A percentile compares a stretch with the other conserved stretches of the same genome.
Conservation (phyloP, 2,888 invertebrate genomes). For the Dicycla oo region DNA sequence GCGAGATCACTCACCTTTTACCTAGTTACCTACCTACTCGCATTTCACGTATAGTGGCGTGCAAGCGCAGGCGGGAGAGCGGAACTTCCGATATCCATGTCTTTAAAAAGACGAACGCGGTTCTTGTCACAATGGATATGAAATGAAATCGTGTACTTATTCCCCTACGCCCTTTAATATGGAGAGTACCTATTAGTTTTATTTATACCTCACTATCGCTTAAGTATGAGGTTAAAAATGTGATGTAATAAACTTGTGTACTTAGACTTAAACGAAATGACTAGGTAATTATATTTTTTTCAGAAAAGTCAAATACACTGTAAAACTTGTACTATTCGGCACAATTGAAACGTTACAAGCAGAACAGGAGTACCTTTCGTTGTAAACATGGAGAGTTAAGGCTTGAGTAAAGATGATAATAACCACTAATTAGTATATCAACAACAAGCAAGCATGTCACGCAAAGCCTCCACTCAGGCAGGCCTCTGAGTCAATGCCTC, state of each 20-base stretch:
- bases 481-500: slow-evolving; percentile 40
- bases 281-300: not conserved
- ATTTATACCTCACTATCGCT: not conserved
- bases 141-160: slow-evolving; percentile 30
- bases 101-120: slow-evolving; percentile 36
- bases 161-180: slow-evolving; percentile 32
- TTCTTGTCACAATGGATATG: slow-evolving; percentile 31
- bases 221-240: not conserved
- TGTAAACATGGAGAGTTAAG: slow-evolving; percentile 21
- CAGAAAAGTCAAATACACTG: not conserved
- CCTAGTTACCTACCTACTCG: slow-evolving; percentile 76
- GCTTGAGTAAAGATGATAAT: slow-evolving; percentile 40
- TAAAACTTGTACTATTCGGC: not conserved
- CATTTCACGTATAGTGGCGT: slow-evolving; percentile 69
- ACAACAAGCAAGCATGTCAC: slow-evolving; percentile 44
- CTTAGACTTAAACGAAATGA: not conserved
- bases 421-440: slow-evolving; percentile 53
- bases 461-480: slow-evolving; percentile 43
- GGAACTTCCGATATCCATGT: slow-evolving; percentile 66
- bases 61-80: slow-evolving; percentile 50
- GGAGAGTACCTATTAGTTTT: slow-evolving; percentile 13
- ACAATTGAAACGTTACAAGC: slow-evolving; percentile 22
- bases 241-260: not conserved
- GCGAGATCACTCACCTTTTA: slow-evolving; percentile 77
- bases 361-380: slow-evolving; percentile 23